A percentile compares a stretch with the other conserved stretches of the same genome.
Evolutionary conservation across 2,797 vertebrate species (phyloP).

Genomic region (Gambusia yucatana): DNA sequence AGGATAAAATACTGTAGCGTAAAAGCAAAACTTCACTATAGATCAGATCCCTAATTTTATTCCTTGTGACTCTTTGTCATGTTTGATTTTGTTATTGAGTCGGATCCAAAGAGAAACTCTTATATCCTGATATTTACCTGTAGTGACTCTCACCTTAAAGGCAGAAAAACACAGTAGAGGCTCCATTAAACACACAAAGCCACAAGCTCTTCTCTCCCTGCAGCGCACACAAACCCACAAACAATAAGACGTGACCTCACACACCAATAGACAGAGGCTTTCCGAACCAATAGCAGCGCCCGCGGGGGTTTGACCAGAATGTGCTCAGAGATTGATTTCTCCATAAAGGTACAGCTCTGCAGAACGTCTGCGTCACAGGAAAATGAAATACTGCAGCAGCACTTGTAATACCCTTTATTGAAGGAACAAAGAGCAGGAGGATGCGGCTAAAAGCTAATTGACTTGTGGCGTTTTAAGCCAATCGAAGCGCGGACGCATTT

Average conservation of each 20-base stretch:
- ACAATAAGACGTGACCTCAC: slow-evolving; percentile 29
- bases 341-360: slow-evolving; percentile 44
- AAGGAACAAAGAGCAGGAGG: slow-evolving; percentile 46
- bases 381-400: slow-evolving; percentile 64
- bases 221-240: slow-evolving; percentile 13
- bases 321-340: slow-evolving; percentile 71
- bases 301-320: slow-evolving; percentile 45
- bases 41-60: slow-evolving; percentile 8
- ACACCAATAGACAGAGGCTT: slow-evolving; percentile 43
- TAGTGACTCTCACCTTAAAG: slow-evolving; percentile 29
- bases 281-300: slow-evolving; percentile 53
- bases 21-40: no score
- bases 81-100: slow-evolving; percentile 33
- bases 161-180: slow-evolving; percentile 4
- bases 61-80: slow-evolving; percentile 20
- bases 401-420: slow-evolving; percentile 53
- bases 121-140: slow-evolving; percentile 30
- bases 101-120: slow-evolving; percentile 28
- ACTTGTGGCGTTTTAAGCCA: slow-evolving; percentile 36
- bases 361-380: slow-evolving; percentile 45
- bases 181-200: slow-evolving; percentile 43
- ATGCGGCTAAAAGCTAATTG: slow-evolving; percentile 47
- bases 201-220: slow-evolving; percentile 9
- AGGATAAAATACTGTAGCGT: no score
- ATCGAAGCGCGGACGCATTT: slow-evolving; percentile 14